Base-by-base conservation (phyloP, 2,888 invertebrate genomes). In the Pterostichus niger region DNA sequence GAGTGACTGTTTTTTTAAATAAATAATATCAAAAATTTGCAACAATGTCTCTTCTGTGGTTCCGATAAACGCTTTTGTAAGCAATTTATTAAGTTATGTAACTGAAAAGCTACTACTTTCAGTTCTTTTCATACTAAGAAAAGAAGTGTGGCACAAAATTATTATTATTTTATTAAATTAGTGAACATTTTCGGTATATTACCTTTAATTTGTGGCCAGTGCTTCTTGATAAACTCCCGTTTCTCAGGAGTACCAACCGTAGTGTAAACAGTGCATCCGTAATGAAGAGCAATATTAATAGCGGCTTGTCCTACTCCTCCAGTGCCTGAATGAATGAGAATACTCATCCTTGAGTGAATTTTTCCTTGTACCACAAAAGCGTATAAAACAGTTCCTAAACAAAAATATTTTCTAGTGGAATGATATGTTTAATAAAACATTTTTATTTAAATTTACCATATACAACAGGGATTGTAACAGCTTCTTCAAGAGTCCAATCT, bases 241-340 rank as follows among this genome's bases (percentile, higher is more conserved):
- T 95, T 95, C 84, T 93, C 92, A 11, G 90, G 88, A 0, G 93
- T 93, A 56, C 94, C 94, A 56, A 95, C 95, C 0, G 96, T 96
- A 9, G 95, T 95, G 87, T 90, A 95, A 0, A 94, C 93, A 73
- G 92, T 92, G 87, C 95, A 93, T 3, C 93, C 93, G 86, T 92
- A 91, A 83, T 91, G 91, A 11, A 95, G 89, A 0, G 95, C 94
- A 44, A 95, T 91, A 64, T 93, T 90, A 84, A 96, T 96, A n/a
- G 96, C 95, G 0, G 96, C 95, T 88, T 95, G 93, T 0, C 96
- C 96, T 9, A 96, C 93, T 15, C 95, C 95, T 31, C 95, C 95
- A 84, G 93, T 93, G 4, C 93, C 93, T 0, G 93, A 91, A 86
- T 93, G 93, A 64, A 89, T 91, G 9, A 93, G 88, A 15, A 93